Percentiles rank a stretch among this genome's conserved stretches.
Evolutionary conservation across 2,888 invertebrate species (phyloP).

Genomic region (Strigamia crassipes): DNA sequence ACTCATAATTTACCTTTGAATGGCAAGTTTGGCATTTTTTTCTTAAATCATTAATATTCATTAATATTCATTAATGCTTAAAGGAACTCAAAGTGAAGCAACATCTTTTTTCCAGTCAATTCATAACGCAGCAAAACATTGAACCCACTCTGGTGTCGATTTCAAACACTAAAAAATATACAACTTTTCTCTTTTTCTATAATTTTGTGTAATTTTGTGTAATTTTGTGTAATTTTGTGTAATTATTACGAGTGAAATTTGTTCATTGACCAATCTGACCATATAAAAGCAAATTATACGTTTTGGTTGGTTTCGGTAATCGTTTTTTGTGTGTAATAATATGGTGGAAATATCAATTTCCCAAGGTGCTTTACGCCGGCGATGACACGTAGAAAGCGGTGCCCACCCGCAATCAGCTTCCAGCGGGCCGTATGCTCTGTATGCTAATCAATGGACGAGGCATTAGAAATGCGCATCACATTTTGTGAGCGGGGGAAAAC

Average conservation of each 20-base stretch:
- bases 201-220: no score
- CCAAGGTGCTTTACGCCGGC: not conserved
- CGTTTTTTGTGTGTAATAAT: not conserved
- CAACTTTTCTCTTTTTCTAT: no score
- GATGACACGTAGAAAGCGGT: not conserved
- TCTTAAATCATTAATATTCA: not conserved
- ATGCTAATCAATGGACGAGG: not conserved
- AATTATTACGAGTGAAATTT: no score
- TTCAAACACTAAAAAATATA: no score
- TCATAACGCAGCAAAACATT: no score
- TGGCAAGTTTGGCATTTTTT: not conserved
- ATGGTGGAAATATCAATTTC: not conserved
- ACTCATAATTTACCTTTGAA: slow-evolving; percentile 18
- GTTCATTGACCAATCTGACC: not conserved
- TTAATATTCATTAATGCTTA: not conserved
- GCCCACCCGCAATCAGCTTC: not conserved
- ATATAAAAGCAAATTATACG: not conserved
- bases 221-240: no score
- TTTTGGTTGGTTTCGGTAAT: no score
- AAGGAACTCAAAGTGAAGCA: no score
- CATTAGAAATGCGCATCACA: not conserved
- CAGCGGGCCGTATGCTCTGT: not conserved
- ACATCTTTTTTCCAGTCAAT: no score
- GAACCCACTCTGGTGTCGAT: no score
- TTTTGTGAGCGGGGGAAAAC: not conserved